Percentiles rank a stretch among this genome's conserved stretches.
Evolutionary conservation across 2,113 vertebrate genomes (phyloP).

Genomic region (Pogona vitticeps): DNA sequence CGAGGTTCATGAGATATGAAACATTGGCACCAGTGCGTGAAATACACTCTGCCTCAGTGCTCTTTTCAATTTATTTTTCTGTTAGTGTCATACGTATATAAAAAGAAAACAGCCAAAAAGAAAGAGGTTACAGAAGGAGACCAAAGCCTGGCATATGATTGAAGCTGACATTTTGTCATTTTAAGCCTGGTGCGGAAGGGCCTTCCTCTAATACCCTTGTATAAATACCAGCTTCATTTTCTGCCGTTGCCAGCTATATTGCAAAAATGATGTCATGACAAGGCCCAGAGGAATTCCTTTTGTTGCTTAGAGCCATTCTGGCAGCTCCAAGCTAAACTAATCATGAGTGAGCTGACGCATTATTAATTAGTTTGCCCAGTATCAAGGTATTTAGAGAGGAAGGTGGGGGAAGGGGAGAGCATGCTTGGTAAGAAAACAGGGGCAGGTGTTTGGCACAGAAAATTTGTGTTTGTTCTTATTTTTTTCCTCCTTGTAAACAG

Average conservation of each 20-base stretch:
- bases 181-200: conserved; percentile 32
- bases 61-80: conserved; percentile 85
- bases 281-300: conserved; percentile 58
- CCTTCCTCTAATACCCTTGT: conserved; percentile 48
- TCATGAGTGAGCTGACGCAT: conserved; percentile 13
- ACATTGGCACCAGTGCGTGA: conserved; percentile 79
- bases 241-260: conserved; percentile 57
- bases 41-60: conserved; percentile 82
- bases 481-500: conserved; percentile 9
- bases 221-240: conserved; percentile 70
- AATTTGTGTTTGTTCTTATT: not conserved
- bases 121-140: conserved; percentile 66
- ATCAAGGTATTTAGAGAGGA: not conserved
- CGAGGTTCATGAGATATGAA: conserved; percentile 81
- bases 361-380: conserved; percentile 53
- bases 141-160: conserved; percentile 64
- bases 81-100: conserved; percentile 73
- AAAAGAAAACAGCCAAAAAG: conserved; percentile 68
- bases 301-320: conserved; percentile 30
- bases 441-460: not conserved
- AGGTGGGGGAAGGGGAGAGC: not conserved
- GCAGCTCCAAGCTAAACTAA: conserved; percentile 26
- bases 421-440: not conserved
- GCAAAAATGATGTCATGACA: conserved; percentile 61
- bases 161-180: conserved; percentile 74